phyloP scores from a whole-genome alignment of 2,113 vertebrate species.

The Talpa occidentalis region DNA sequence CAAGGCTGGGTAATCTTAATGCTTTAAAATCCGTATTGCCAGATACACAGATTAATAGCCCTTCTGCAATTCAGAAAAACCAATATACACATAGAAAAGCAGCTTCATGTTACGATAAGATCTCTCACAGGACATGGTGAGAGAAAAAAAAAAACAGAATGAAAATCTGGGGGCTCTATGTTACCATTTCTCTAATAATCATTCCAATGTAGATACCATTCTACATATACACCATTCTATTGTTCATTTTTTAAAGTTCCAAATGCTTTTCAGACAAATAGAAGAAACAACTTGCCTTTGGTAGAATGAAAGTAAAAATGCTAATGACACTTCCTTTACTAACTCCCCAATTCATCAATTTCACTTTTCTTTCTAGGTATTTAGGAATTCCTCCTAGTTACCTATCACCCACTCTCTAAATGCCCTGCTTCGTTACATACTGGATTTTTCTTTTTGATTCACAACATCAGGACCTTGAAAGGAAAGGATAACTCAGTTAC shows the following conservation, averaged over 20 bases:
- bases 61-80: neutral
- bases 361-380: neutral
- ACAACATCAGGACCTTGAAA: neutral
- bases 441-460: neutral
- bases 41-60: neutral
- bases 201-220: neutral
- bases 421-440: neutral
- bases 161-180: neutral
- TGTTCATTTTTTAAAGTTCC: neutral
- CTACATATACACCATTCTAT: neutral
- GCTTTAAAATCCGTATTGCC: neutral
- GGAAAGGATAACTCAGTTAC: constrained; percentile 82
- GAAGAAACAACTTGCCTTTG: neutral
- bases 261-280: neutral
- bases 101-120: neutral
- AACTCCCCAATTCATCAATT: neutral
- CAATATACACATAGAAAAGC: neutral
- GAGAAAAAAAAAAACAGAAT: neutral
- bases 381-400: neutral
- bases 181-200: neutral
- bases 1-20: neutral
- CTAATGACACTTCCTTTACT: neutral
- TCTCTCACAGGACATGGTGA: neutral
- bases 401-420: neutral
- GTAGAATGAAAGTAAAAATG: neutral